These are phyloP conservation scores for Thamnophis sirtalis DNA, from an alignment of 2,113 vertebrate genomes.

Conservation along the genomic window DNA sequence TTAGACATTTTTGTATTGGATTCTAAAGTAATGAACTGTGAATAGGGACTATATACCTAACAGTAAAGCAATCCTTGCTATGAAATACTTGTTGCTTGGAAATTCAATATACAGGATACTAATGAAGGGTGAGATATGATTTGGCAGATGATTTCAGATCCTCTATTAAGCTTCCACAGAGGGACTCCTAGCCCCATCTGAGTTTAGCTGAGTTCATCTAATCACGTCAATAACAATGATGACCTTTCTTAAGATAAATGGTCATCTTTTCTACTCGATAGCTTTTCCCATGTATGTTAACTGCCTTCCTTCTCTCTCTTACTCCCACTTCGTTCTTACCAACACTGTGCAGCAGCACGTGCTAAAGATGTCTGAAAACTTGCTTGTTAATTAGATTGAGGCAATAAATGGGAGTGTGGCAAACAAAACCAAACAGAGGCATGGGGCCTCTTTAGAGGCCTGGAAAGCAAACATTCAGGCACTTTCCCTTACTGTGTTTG, in stretches of 20 bases:
- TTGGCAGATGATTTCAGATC: not conserved
- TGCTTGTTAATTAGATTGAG: not conserved
- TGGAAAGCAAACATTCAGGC: not conserved
- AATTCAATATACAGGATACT: not conserved
- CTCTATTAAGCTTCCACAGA: not conserved
- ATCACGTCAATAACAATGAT: not conserved
- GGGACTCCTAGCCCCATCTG: not conserved
- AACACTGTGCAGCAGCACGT: not conserved
- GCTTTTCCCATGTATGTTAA: not conserved
- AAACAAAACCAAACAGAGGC: not conserved
- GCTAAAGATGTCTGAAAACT: not conserved
- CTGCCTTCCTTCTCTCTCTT: not conserved
- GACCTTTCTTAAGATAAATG: not conserved
- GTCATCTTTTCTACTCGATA: not conserved
- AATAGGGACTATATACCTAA: not conserved
- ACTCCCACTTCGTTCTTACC: not conserved
- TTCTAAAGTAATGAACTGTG: not conserved
- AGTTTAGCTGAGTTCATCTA: not conserved
- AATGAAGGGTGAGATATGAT: not conserved
- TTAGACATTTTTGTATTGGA: not conserved
- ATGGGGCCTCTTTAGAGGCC: not conserved
- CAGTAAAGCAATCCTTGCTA: not conserved
- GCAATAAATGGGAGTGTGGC: not conserved
- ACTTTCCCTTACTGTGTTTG: not conserved
- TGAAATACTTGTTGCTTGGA: not conserved